Percentiles rank a stretch among this genome's conserved stretches.
Evolutionary conservation across 2,888 invertebrate species (phyloP).

Genomic region (Cordilura impudica): DNA sequence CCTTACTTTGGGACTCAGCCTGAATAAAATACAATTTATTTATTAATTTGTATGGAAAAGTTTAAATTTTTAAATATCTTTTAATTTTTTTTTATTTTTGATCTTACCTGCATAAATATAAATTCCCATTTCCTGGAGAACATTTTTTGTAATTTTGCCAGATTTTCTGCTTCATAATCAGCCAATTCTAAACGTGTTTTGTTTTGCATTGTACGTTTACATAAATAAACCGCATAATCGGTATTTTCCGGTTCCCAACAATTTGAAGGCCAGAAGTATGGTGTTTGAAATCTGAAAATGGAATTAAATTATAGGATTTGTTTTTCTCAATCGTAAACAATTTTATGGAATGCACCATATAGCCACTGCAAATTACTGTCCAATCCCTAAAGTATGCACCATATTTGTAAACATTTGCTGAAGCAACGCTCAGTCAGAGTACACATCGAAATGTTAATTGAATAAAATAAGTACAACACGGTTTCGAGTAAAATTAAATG

Average conservation of each 20-base stretch:
- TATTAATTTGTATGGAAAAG: no score
- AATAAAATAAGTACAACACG: no score
- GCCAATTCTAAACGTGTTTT: slow-evolving; percentile 97
- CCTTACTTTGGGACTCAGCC: slow-evolving; percentile 85
- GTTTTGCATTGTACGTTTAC: slow-evolving; percentile 99
- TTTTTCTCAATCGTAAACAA: background rate
- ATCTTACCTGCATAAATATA: slow-evolving; percentile 95
- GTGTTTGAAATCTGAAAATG: slow-evolving; percentile 89
- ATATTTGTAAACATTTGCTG: no score
- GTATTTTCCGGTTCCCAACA: slow-evolving; percentile 99
- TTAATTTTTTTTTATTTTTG: background rate
- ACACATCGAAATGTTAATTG: no score
- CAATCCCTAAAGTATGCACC: slow-evolving; percentile 43
- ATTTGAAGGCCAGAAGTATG: slow-evolving; percentile 99
- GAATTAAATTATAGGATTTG: background rate
- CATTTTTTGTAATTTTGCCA: slow-evolving; percentile 98
- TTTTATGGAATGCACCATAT: slow-evolving; percentile 4
- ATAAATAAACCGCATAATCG: slow-evolving; percentile 99
- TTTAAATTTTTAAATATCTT: no score
- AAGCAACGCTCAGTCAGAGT: no score
- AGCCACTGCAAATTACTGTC: background rate
- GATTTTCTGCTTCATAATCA: slow-evolving; percentile 98
- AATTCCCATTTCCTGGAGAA: slow-evolving; percentile 99
- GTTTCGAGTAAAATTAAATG: no score
- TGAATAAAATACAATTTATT: slow-evolving; percentile 43